Evolutionary conservation across 1,140 invertebrate species (phyloP).

Genomic region (Planococcus citri): DNA sequence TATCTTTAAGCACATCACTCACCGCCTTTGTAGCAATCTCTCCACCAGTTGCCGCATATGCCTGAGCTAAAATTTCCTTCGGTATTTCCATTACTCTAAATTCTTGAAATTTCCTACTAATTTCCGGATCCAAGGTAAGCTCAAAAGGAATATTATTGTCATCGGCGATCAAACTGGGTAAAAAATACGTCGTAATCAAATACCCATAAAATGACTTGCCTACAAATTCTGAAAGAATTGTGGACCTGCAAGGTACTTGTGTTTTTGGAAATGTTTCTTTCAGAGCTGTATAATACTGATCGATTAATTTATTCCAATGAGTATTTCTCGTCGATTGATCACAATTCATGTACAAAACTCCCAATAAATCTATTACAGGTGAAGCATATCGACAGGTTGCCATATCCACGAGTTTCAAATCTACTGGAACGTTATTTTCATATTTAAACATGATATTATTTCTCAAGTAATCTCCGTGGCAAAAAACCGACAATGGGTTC

Average conservation of each 20-base stretch:
- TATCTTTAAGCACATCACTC: neutral
- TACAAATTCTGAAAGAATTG: neutral
- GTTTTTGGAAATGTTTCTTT: neutral
- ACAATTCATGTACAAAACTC: conserved; percentile 34
- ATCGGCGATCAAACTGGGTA: neutral
- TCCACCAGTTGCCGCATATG: too few species aligned
- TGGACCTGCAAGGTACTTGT: neutral
- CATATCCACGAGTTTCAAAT: conserved; percentile 35
- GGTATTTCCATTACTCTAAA: neutral
- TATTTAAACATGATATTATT: conserved; percentile 33
- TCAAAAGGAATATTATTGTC: neutral
- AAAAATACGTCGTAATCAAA: neutral
- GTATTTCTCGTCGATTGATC: conserved; percentile 25
- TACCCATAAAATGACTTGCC: neutral
- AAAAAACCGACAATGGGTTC: conserved; percentile 32
- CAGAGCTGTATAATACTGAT: conserved; percentile 31
- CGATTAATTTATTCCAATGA: conserved; percentile 30
- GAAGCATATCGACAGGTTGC: conserved; percentile 32
- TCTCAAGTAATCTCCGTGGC: conserved; percentile 36
- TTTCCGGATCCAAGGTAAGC: too few species aligned
- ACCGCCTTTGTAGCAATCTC: neutral
- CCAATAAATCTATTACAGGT: conserved; percentile 34
- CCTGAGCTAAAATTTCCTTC: too few species aligned
- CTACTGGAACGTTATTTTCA: conserved; percentile 25
- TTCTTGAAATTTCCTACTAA: neutral